Conservation (phyloP, 92 coral and sea anemone species). For the Epizoanthus fatuus region DNA sequence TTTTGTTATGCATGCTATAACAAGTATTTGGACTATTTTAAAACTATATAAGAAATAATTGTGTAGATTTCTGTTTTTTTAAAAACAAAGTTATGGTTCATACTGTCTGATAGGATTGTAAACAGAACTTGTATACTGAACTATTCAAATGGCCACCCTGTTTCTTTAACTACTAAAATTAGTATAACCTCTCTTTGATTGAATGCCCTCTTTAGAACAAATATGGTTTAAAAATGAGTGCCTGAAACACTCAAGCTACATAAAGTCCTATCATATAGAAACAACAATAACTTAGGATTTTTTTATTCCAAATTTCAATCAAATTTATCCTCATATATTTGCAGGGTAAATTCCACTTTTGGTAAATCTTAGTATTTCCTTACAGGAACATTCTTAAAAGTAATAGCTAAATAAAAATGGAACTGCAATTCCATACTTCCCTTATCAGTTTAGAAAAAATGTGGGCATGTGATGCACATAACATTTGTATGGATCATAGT, state of each 20-base stretch:
- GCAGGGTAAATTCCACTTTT: no score
- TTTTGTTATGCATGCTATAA: not conserved
- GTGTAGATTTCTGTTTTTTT: conserved; percentile 5
- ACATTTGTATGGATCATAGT: not conserved
- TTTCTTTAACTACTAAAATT: conserved; percentile 1
- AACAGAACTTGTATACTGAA: not conserved
- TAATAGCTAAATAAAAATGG: no score
- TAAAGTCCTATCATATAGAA: not conserved
- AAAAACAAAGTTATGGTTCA: not conserved
- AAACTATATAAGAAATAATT: not conserved
- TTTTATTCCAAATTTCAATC: no score
- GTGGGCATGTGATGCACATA: conserved; percentile 15
- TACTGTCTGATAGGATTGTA: not conserved
- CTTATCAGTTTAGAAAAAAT: no score
- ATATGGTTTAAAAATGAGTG: not conserved
- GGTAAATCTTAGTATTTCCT: no score
- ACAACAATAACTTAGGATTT: not conserved
- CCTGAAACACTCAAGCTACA: not conserved
- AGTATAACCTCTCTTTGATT: not conserved
- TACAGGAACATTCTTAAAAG: no score
- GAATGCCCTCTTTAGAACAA: conserved; percentile 3
- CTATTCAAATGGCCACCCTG: conserved; percentile 14
- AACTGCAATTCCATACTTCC: no score
- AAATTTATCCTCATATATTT: no score
- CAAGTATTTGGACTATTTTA: conserved; percentile 8